Evolutionary conservation across 1,140 invertebrate species (phyloP).

Genomic region (Mamestra configurata): DNA sequence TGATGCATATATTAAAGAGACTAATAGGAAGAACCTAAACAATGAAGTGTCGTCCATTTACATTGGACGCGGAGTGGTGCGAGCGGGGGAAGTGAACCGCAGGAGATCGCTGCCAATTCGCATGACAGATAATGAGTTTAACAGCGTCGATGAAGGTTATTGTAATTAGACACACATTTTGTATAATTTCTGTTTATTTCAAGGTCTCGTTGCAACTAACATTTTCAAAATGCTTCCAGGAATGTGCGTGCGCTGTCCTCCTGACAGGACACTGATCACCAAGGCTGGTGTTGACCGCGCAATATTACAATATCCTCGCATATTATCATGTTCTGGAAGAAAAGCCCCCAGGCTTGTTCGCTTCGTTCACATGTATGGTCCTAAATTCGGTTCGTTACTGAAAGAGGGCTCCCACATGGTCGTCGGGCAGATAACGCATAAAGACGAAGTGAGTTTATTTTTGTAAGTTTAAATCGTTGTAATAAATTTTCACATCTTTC

Average conservation of each 20-base stretch:
- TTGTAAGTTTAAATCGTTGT: slow-evolving; percentile 3
- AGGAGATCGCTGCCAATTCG: slow-evolving; percentile 55
- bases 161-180: slow-evolving; percentile 30
- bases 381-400: slow-evolving; percentile 74
- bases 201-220: slow-evolving; percentile 30
- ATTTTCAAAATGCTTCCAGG: slow-evolving; percentile 27
- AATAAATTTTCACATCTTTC: slow-evolving; percentile 24
- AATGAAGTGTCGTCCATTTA: slow-evolving; percentile 72
- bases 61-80: slow-evolving; percentile 73
- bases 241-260: slow-evolving; percentile 75
- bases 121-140: slow-evolving; percentile 56
- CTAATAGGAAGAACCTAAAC: slow-evolving; percentile 68
- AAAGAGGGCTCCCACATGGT: slow-evolving; percentile 71
- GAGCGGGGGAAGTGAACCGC: slow-evolving; percentile 58
- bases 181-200: slow-evolving; percentile 18
- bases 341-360: slow-evolving; percentile 64
- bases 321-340: slow-evolving; percentile 69
- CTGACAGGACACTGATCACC: slow-evolving; percentile 77
- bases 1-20: slow-evolving; percentile 78
- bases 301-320: slow-evolving; percentile 65
- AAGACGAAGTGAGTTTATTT: slow-evolving; percentile 67
- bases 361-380: slow-evolving; percentile 72
- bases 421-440: slow-evolving; percentile 67
- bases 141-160: slow-evolving; percentile 57
- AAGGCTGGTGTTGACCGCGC: slow-evolving; percentile 70